A percentile compares a stretch with the other conserved stretches of the same genome.
These are phyloP conservation scores for Pseudococcus viburni DNA, from an alignment of 2,888 invertebrate genomes.

Conservation along the genomic window DNA sequence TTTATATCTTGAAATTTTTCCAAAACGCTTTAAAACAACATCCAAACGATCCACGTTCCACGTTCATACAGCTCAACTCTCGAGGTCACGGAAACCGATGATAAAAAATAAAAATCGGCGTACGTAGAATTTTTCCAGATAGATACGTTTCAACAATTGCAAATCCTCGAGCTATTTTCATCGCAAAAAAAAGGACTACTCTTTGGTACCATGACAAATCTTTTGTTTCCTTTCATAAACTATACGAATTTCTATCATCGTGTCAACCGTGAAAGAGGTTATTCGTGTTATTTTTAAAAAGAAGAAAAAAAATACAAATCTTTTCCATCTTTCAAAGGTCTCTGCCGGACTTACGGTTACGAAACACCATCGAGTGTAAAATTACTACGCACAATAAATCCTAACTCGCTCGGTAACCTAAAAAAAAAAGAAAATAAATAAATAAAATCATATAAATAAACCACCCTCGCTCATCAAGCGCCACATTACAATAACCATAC, in stretches of 20 bases:
- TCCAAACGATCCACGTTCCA: no score
- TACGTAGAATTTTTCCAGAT: no score
- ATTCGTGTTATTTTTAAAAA: slow-evolving; percentile 33
- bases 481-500: slow-evolving; percentile 8
- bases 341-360: neutral
- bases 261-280: slow-evolving; percentile 11
- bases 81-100: no score
- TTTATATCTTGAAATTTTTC: no score
- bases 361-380: neutral
- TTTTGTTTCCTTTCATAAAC: slow-evolving; percentile 21
- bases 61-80: no score
- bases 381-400: neutral
- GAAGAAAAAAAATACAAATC: slow-evolving; percentile 11
- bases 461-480: slow-evolving; percentile 15
- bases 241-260: slow-evolving; percentile 19
- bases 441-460: slow-evolving; percentile 3
- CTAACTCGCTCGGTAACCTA: neutral
- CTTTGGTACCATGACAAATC: slow-evolving; percentile 15
- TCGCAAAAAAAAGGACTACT: neutral
- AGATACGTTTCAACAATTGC: neutral
- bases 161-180: slow-evolving; percentile 5
- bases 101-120: no score
- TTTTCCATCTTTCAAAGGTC: neutral
- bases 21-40: no score
- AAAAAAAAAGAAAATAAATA: neutral